Evolutionary conservation across 2,797 vertebrate genomes (phyloP).

Genomic region (Microctenopoma lineatum): DNA sequence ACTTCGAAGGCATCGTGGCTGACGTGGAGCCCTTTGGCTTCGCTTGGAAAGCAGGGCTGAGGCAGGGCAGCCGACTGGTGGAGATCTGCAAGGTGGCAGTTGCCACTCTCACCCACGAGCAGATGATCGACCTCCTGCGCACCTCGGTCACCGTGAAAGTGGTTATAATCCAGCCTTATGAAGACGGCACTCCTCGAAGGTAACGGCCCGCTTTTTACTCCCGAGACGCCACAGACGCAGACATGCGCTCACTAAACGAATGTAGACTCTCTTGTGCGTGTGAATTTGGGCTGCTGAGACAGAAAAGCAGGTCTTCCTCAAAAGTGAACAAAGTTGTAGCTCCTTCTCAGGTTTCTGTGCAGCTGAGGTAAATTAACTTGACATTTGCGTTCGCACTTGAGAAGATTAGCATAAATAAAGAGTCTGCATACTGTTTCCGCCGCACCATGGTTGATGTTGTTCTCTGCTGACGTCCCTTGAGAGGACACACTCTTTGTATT

Average conservation of each 20-base stretch:
- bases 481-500: conserved; percentile 46
- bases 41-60: conserved; percentile 95
- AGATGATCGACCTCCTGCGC: conserved; percentile 97
- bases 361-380: conserved; percentile 58
- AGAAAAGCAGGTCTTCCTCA: conserved; percentile 37
- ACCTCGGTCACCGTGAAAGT: conserved; percentile 95
- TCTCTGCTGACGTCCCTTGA: conserved; percentile 64
- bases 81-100: conserved; percentile 98
- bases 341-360: conserved; percentile 18
- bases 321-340: conserved; percentile 22
- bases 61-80: conserved; percentile 96
- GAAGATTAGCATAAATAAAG: conserved; percentile 62
- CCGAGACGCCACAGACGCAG: neutral
- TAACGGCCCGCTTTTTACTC: conserved; percentile 59
- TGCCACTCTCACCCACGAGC: conserved; percentile 95
- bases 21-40: conserved; percentile 97
- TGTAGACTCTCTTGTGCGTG: neutral
- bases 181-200: conserved; percentile 95
- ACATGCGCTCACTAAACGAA: neutral
- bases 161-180: conserved; percentile 95
- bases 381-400: conserved; percentile 60
- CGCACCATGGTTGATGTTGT: conserved; percentile 38
- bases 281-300: conserved; percentile 9
- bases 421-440: conserved; percentile 61
- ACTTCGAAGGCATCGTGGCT: conserved; percentile 97